Percentiles rank a stretch among this genome's conserved stretches.
These are phyloP conservation scores for Taeniopygia guttata DNA, from an alignment of 2,797 vertebrate species.

Conservation along the genomic window DNA sequence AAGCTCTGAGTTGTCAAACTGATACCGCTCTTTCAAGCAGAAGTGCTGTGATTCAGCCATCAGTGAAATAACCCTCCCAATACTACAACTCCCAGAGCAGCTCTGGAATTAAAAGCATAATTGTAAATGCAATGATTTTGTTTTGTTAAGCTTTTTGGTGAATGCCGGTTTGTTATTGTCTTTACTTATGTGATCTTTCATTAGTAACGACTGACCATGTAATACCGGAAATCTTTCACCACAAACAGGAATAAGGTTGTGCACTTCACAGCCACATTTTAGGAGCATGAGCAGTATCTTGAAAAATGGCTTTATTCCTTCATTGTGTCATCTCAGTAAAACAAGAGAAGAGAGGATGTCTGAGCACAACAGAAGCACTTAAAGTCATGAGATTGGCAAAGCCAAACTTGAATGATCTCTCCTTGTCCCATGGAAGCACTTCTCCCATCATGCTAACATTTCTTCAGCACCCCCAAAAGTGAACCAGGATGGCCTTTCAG, in stretches of 20 bases:
- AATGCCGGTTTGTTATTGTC: not conserved
- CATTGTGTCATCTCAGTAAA: not conserved
- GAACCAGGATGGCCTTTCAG: not conserved
- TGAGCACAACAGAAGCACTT: not conserved
- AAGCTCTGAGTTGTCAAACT: conserved; percentile 38
- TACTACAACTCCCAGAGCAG: not conserved
- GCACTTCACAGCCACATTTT: not conserved
- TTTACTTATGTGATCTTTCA: not conserved
- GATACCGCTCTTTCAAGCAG: conserved; percentile 34
- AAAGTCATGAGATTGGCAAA: not conserved
- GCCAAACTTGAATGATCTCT: not conserved
- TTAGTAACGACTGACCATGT: not conserved
- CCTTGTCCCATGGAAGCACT: not conserved
- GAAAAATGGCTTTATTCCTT: not conserved
- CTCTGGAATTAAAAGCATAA: not conserved
- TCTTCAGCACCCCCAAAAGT: not conserved
- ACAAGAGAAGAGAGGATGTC: not conserved
- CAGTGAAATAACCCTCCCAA: not conserved
- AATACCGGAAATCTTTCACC: not conserved
- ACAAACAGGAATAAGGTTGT: not conserved
- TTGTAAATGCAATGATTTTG: not conserved
- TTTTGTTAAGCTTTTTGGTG: not conserved
- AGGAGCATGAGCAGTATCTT: not conserved
- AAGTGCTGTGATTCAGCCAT: conserved; percentile 32
- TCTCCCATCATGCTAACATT: not conserved